Conservation (phyloP, 2,888 invertebrate species). For the Rotaria socialis region DNA sequence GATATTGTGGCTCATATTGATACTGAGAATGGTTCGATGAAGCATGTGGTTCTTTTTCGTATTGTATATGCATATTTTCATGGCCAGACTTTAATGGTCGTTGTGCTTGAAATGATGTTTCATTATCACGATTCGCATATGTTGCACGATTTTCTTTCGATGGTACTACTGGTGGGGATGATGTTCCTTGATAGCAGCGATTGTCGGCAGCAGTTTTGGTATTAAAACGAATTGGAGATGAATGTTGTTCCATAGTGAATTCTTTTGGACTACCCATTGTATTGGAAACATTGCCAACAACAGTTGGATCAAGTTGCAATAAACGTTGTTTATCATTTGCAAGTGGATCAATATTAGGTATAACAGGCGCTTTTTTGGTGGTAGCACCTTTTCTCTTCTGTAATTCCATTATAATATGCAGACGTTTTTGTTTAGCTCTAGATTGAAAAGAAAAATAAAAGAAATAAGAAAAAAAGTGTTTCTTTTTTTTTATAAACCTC, state of each 20-base stretch:
- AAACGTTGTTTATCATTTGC: constrained; percentile 21
- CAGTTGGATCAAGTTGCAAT: not conserved
- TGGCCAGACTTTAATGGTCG: not conserved
- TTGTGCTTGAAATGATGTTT: not conserved
- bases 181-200: not conserved
- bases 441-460: not conserved
- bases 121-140: not conserved
- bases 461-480: not conserved
- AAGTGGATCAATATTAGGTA: not conserved
- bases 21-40: not conserved
- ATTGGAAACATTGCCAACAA: not conserved
- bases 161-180: not conserved
- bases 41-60: not conserved
- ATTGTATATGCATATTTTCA: not conserved
- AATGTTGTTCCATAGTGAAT: not conserved
- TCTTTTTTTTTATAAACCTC: not conserved
- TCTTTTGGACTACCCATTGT: constrained; percentile 11
- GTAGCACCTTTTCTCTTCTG: not conserved
- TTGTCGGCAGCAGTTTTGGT: not conserved
- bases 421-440: not conserved
- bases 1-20: not conserved
- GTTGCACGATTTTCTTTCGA: not conserved
- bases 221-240: not conserved
- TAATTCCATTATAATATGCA: not conserved
- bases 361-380: not conserved